Conservation (phyloP, 2,888 invertebrate genomes). For the Callyntrura sp. region DNA sequence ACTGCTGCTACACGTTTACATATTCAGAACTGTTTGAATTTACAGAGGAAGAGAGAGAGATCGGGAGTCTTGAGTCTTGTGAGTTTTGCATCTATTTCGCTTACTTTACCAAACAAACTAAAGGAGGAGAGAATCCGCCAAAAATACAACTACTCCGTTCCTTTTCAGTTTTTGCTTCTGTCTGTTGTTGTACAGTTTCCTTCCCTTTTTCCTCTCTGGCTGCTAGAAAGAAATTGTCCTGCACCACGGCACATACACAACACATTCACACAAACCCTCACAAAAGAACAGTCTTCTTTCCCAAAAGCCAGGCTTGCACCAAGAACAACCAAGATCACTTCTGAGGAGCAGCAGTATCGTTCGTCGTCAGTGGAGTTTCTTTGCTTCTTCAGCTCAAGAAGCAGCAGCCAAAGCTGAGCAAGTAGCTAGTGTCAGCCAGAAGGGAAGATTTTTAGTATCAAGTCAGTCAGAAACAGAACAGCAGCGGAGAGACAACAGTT, state of each 20-base stretch:
- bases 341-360: neutral
- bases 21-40: slow-evolving; percentile 27
- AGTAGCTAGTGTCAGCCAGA: too few species aligned
- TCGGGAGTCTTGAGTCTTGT: too few species aligned
- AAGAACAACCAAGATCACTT: slow-evolving; percentile 18
- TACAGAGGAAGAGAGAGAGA: too few species aligned
- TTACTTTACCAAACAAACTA: neutral
- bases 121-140: too few species aligned
- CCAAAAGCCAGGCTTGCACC: neutral
- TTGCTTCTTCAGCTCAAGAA: too few species aligned
- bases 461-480: too few species aligned
- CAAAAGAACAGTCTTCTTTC: neutral
- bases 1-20: slow-evolving; percentile 49
- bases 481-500: too few species aligned
- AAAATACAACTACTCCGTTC: neutral
- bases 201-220: slow-evolving; percentile 29
- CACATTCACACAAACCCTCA: neutral
- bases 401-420: too few species aligned
- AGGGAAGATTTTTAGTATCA: too few species aligned
- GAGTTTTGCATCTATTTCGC: slow-evolving; percentile 2
- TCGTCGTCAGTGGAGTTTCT: too few species aligned
- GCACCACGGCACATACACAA: neutral
- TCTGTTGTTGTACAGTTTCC: too few species aligned
- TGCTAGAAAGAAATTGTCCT: neutral
- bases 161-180: slow-evolving; percentile 29